Evolutionary conservation across 2,888 invertebrate genomes (phyloP), one percentile per base, ranked within the genome.

Genomic region (Thecophora atra): DNA sequence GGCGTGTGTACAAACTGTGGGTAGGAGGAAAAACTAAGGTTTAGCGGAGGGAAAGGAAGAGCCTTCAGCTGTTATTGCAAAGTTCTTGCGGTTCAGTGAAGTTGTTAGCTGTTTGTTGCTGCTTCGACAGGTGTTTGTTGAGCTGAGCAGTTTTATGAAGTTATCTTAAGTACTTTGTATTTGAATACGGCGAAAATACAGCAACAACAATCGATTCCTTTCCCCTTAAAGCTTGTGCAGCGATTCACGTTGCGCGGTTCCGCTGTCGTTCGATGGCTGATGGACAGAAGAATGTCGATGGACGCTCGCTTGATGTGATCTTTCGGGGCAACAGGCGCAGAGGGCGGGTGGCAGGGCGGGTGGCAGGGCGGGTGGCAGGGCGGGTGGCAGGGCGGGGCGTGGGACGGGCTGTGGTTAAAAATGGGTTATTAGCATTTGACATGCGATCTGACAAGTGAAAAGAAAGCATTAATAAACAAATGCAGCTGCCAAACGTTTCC

Each of bases 371-470:
- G 28, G 28, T 60, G 3, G 58, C 28, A 47, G 64, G 37, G 63
- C n/a, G 64, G 65, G 68, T 69, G 44, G 19, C 44, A 71, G 62
- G 65, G 37, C 70, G 30, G 64, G 37, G 62, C 58, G 17, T 47
- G 70, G 37, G 44, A 30, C 24, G n/a, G 13, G 63, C 74, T 76
- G 76, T 77, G 75, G 64, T 74, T 76, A 76, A 79, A 79, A 80
- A 83, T 81, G 80, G 79, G 82, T 82, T 83, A 83, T 83, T 84
- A 83, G 81, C 78, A 78, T 80, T 84, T 80, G 80, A 82, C 83
- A 83, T 81, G 83, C 83, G 79, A 83, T 83, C 83, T 81, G 84
- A 82, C 83, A 83, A 84, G 84, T 83, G 81, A 80, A 63, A 70
- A 52, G 70, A 63, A 63, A 70, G 63, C 70, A 70, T 51, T 63